Conservation (phyloP, 2,888 invertebrate species). For the Diarsia mendica region DNA sequence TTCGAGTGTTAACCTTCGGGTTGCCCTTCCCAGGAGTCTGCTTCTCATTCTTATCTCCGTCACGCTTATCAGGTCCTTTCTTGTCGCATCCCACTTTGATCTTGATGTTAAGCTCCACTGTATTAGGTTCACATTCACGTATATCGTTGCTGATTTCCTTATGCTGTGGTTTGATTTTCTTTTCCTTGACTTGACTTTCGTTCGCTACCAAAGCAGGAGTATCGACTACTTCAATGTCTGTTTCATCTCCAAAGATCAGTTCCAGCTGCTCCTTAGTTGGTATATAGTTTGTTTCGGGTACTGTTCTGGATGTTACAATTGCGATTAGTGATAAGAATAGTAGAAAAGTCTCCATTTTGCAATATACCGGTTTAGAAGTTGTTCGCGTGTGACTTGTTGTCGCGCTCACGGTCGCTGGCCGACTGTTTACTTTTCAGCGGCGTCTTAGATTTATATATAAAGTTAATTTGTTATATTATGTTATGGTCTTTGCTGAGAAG, state of each 20-base stretch:
- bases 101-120: conserved; percentile 13
- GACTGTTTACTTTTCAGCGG: conserved; percentile 28
- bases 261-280: conserved; percentile 24
- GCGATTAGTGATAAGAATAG: conserved; percentile 30
- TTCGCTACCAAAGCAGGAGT: neutral
- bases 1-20: neutral
- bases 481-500: neutral
- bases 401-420: conserved; percentile 36
- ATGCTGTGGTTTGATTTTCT: neutral
- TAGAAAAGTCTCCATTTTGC: conserved; percentile 28
- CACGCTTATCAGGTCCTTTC: neutral
- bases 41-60: neutral
- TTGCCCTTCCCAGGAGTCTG: neutral
- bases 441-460: conserved; percentile 21
- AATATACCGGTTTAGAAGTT: neutral
- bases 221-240: neutral
- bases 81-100: conserved; percentile 18
- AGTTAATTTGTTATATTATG: conserved; percentile 1
- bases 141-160: conserved; percentile 22
- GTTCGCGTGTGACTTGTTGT: neutral
- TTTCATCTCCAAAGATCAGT: conserved; percentile 22
- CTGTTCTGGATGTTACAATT: neutral
- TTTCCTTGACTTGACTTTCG: neutral
- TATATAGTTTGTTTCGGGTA: conserved; percentile 17
- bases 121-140: neutral